phyloP scores from a whole-genome alignment of 2,113 vertebrate genomes.

The Bufo bufo region DNA sequence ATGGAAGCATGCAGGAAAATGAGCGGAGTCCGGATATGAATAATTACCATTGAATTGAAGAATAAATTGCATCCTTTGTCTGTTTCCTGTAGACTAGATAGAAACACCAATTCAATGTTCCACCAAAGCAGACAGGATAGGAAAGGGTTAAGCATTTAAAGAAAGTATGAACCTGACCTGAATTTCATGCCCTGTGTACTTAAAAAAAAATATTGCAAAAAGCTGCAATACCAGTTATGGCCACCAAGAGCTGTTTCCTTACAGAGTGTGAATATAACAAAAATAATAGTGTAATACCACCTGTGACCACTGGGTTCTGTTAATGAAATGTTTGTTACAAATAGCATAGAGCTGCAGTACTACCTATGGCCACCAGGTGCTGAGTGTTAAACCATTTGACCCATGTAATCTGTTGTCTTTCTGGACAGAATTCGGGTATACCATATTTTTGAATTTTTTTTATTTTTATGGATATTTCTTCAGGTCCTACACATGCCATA shows the following conservation, averaged over 20 bases:
- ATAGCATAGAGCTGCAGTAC: not conserved
- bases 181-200: not conserved
- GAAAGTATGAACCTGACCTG: not conserved
- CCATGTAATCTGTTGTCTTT: not conserved
- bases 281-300: no score
- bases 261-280: not conserved
- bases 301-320: no score
- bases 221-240: not conserved
- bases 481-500: not conserved
- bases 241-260: not conserved
- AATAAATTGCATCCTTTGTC: slow-evolving; percentile 9
- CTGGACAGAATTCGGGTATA: not conserved
- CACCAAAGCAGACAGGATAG: not conserved
- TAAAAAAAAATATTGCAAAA: not conserved
- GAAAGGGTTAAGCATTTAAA: not conserved
- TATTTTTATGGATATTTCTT: not conserved
- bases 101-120: not conserved
- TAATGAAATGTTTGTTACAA: not conserved
- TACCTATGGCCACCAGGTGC: not conserved
- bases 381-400: not conserved
- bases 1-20: not conserved
- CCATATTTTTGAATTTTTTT: not conserved
- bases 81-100: not conserved
- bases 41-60: not conserved
- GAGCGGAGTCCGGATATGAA: not conserved